Evolutionary conservation across 2,797 vertebrate genomes (phyloP), one percentile per base, ranked within the genome.

Genomic region (Helostoma temminkii): DNA sequence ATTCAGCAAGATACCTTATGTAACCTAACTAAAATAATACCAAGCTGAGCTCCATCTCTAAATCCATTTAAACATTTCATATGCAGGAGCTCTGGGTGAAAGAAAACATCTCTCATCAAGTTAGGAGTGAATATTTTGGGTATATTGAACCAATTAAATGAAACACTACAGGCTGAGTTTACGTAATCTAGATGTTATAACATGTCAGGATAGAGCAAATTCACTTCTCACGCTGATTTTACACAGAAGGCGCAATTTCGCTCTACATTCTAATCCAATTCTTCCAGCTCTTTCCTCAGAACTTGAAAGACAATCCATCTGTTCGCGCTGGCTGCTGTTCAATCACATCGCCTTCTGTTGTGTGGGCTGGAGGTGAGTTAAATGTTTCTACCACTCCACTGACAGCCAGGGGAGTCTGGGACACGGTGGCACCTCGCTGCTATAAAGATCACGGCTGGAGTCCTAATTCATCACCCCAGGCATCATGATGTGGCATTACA

Each of bases 381-480:
- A 91, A 88, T 87, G 89, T 80, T 84, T 81, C 84, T 59, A 81
- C 79, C 83, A 64, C 71, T 75, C 63, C 64, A 22, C 60, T 76
- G 79, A 76, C 84, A 86, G 83, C 73, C 69, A 28, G 55, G 78
- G 79, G 74, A 74, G 50, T 66, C 66, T 6, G 83, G 80, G 87
- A 86, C 74, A 61, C 32, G 50, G 85, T 86, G 88, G 85, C 80
- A 83, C 82, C 80, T 84, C 64, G 43, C 63, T 42, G 74, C 86
- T 86, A 45, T 70, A 78, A 84, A 88, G 83, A 91, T 88, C 89
- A 72, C 77, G 63, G 83, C 82, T 78, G 86, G 89, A 85, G 75
- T 81, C 60, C 77, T 90, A 89, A 93, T 91, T 92, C 87, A 88
- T 90, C 86, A 89, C 85, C 86, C 81, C 80, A 62, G 85, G 88